Percentiles rank a stretch among this genome's conserved stretches.
phyloP scores from a whole-genome alignment of 2,797 vertebrate species.

The Anas georgica region DNA sequence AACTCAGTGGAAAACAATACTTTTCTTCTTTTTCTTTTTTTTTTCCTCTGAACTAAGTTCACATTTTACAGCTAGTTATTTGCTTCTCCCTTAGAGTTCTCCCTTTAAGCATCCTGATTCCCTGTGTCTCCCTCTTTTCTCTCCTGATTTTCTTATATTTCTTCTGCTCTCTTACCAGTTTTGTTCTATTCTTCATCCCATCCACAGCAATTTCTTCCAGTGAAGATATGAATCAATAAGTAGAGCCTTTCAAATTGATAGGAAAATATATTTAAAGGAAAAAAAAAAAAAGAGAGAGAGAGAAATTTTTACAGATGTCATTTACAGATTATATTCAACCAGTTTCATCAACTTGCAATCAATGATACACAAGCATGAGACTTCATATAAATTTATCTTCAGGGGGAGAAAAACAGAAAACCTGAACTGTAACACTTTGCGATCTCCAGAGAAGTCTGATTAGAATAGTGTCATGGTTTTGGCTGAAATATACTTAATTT shows the following conservation, averaged over 20 bases:
- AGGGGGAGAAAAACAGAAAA: background rate
- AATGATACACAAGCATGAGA: background rate
- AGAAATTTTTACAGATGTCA: background rate
- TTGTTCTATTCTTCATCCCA: background rate
- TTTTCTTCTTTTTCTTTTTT: background rate
- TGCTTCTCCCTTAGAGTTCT: background rate
- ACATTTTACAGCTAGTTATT: background rate
- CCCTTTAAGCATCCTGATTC: background rate
- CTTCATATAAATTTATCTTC: background rate
- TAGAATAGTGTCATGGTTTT: background rate
- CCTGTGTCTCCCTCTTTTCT: background rate
- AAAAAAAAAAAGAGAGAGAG: background rate
- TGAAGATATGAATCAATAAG: constrained; percentile 10
- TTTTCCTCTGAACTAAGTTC: background rate
- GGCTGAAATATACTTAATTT: too few species aligned
- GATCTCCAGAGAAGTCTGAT: background rate
- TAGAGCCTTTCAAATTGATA: background rate
- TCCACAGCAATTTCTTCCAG: background rate
- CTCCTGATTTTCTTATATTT: background rate
- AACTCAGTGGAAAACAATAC: background rate
- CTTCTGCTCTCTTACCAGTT: background rate
- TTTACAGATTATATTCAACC: background rate
- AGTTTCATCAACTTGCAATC: background rate
- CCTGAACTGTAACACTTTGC: background rate
- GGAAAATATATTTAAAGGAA: background rate